A percentile compares a stretch with the other conserved stretches of the same genome.
Evolutionary conservation across 2,888 invertebrate species (phyloP).

Genomic region (Pelosia muscerda): DNA sequence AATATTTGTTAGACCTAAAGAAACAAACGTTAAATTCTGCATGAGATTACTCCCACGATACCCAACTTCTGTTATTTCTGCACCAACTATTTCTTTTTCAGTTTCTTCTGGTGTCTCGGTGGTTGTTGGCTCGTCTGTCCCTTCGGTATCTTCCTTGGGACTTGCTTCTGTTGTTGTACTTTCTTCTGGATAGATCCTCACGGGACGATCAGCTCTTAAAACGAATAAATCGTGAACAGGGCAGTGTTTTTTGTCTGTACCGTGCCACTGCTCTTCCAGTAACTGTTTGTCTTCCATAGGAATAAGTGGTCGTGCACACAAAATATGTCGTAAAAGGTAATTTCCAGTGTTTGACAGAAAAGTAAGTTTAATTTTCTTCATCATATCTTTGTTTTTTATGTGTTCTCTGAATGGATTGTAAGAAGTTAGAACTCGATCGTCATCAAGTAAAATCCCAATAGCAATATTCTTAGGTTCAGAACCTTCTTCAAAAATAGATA

Average conservation of each 20-base stretch:
- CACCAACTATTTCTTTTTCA: neutral
- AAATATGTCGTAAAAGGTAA: neutral
- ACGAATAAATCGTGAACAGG: constrained; percentile 17
- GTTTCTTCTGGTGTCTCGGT: too few species aligned
- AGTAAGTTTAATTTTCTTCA: neutral
- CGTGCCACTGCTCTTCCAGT: constrained; percentile 14
- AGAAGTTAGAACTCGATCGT: constrained; percentile 9
- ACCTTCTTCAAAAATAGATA: neutral
- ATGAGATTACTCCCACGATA: neutral
- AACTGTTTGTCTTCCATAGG: constrained; percentile 17
- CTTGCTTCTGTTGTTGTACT: neutral
- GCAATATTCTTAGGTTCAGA: neutral
- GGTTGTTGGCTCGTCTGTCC: neutral
- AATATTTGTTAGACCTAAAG: constrained; percentile 10
- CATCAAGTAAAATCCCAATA: constrained; percentile 8
- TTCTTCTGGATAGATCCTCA: neutral
- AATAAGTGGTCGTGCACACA: constrained; percentile 12
- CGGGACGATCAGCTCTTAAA: neutral
- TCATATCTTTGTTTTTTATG: neutral
- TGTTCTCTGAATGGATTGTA: constrained; percentile 16
- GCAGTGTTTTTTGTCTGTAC: constrained; percentile 8
- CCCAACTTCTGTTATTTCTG: neutral
- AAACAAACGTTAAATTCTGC: constrained; percentile 1
- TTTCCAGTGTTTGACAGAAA: constrained; percentile 6
- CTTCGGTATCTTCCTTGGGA: too few species aligned